Base-by-base conservation (phyloP, 2,888 invertebrate genomes). In the Heteromyza rotundicornis region DNA sequence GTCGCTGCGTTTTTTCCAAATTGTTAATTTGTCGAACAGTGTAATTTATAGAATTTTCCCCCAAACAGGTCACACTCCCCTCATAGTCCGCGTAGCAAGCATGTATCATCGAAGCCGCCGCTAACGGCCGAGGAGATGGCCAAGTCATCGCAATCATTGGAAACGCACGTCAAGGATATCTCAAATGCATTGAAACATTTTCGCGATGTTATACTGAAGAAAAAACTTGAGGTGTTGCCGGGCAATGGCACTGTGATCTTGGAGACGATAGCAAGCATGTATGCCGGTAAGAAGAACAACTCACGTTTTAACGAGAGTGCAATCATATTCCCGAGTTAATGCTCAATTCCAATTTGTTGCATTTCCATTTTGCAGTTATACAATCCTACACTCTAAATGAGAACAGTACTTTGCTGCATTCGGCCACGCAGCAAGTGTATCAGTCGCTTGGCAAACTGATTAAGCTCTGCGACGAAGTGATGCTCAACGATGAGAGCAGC, bases 161-260 rank as follows among this genome's bases (percentile, higher is more conserved):
- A 91, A 84, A 86, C 88, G 76, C 90, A 91, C 84, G 90, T 91
- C 79, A 88, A 90, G 84, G 88, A 89, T 83, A 88, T 92, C 62
- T 88, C 90, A 77, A 87, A 90, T 77, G 90, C 92, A 51, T 85
- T 96, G 70, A 91, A 91, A 80, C 96, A 95, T 85, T 94, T 96
- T 83, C 89, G 92, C 74, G 96, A 96, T 86, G 96, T 96, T 65
- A 94, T 96, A 70, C 89, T 91, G 64, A 95, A 95, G 84, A 90
- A 94, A 83, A 96, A 93, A 84, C 86, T 95, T 77, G 95, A 96
- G 86, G 94, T 96, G 88, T 85, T 97, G 73, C 94, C 96, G 2
- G 96, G 95, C 67, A 95, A 96, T 83, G 95, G 95, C 66, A 95
- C 95, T 55, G 92, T 96, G 75, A 93, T 96, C 67, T 87, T 97